Conservation (phyloP, 1,140 invertebrate species). For the Scaptomyza montana region DNA sequence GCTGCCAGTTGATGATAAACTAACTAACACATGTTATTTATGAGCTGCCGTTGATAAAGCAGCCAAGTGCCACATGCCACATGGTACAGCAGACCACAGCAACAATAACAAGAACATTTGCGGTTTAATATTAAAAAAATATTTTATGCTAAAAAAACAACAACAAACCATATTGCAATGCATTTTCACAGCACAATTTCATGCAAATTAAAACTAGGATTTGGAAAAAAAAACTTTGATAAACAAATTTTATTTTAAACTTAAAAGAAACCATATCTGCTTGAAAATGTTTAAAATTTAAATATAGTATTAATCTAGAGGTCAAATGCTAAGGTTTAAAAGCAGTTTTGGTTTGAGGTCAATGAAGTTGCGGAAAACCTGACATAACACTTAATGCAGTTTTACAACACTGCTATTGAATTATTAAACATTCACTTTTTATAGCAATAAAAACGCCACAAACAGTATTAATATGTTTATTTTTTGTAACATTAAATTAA, state of each 20-base stretch:
- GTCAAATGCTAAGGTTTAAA: too few species aligned
- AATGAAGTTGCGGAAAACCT: too few species aligned
- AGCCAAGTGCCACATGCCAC: constrained; percentile 40
- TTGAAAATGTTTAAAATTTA: too few species aligned
- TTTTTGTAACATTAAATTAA: constrained; percentile 1
- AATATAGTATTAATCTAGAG: too few species aligned
- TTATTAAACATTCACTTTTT: neutral
- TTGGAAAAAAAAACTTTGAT: neutral
- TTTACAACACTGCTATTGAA: too few species aligned
- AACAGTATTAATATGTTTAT: constrained; percentile 43
- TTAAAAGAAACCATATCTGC: neutral
- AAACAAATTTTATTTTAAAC: neutral
- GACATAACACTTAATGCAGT: too few species aligned
- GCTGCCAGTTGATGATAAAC: constrained; percentile 63
- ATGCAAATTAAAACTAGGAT: constrained; percentile 4
- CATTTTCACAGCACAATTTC: neutral
- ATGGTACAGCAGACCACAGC: constrained; percentile 30
- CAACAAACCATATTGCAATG: constrained; percentile 2
- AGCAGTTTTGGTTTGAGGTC: too few species aligned
- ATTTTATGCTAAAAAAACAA: neutral
- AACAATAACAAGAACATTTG: constrained; percentile 44
- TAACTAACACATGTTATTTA: constrained; percentile 74
- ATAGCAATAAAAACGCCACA: constrained; percentile 51
- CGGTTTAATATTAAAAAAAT: constrained; percentile 23
- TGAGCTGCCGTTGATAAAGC: constrained; percentile 47